phyloP scores from a whole-genome alignment of 2,113 vertebrate species.

The Cyprinodon brontotheroides region DNA sequence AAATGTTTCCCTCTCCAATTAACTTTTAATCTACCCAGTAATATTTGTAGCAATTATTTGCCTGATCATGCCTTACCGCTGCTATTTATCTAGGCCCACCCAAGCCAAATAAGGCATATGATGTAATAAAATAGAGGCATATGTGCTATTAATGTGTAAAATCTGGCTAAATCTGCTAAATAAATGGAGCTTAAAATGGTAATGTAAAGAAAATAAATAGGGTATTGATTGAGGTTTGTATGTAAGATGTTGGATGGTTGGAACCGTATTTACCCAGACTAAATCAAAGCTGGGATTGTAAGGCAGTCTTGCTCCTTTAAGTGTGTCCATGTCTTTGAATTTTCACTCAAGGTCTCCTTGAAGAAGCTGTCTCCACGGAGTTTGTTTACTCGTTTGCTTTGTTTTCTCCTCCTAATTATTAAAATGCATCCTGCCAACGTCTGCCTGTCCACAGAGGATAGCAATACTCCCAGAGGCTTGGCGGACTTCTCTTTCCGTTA shows the following conservation, averaged over 20 bases:
- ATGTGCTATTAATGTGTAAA: no score
- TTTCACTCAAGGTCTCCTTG: constrained; percentile 38
- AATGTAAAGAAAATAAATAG: no score
- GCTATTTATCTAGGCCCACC: no score
- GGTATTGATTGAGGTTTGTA: not conserved
- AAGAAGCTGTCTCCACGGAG: constrained; percentile 18
- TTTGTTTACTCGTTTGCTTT: constrained; percentile 43
- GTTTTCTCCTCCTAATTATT: constrained; percentile 39
- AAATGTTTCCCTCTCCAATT: no score
- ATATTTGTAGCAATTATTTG: no score
- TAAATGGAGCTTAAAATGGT: no score
- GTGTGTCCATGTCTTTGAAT: constrained; percentile 16
- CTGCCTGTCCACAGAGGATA: constrained; percentile 33
- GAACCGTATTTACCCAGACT: not conserved
- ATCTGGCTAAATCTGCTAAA: no score
- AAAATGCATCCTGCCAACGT: constrained; percentile 28
- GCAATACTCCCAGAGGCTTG: constrained; percentile 2
- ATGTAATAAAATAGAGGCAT: no score
- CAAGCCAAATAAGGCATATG: no score
- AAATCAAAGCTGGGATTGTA: constrained; percentile 3
- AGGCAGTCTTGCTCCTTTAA: not conserved
- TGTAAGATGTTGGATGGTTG: not conserved
- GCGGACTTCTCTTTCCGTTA: constrained; percentile 11
- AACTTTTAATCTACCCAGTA: no score
- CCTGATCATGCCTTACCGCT: no score